Evolutionary conservation across 2,888 invertebrate genomes (phyloP).

Genomic region (Fissipunctia ypsillon): DNA sequence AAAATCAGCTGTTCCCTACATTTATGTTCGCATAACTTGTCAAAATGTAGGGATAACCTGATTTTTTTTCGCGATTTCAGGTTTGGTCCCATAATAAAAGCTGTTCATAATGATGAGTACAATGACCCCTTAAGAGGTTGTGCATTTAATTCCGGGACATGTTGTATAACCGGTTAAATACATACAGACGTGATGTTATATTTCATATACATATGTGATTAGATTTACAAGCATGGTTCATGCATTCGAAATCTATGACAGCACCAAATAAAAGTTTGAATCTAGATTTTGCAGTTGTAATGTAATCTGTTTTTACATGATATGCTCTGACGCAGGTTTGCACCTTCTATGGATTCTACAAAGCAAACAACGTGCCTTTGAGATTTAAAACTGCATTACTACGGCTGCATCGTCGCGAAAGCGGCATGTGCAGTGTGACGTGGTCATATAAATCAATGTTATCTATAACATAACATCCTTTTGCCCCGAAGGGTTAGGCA

Average conservation of each 20-base stretch:
- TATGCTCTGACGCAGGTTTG: conserved; percentile 28
- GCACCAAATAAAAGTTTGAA: background rate
- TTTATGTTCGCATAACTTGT: no score
- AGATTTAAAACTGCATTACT: conserved; percentile 34
- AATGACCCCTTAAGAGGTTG: no score
- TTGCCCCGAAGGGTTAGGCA: background rate
- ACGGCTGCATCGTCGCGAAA: no score
- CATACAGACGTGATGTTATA: background rate
- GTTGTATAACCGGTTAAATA: no score
- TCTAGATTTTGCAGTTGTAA: background rate
- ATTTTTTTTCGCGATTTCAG: no score
- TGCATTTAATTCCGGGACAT: no score
- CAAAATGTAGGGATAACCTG: no score
- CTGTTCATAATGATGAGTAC: no score
- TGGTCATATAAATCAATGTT: no score
- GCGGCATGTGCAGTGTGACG: background rate
- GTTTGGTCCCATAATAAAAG: no score
- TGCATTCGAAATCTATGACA: background rate
- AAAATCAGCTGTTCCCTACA: no score
- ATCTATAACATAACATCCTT: no score
- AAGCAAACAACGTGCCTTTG: conserved; percentile 19
- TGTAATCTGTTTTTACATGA: conserved; percentile 10
- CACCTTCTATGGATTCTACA: conserved; percentile 19
- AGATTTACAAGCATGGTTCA: background rate
- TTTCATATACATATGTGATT: background rate